These are phyloP conservation scores for Pygathrix nemaeus DNA, from an alignment of 2,113 vertebrate species.

Conservation along the genomic window DNA sequence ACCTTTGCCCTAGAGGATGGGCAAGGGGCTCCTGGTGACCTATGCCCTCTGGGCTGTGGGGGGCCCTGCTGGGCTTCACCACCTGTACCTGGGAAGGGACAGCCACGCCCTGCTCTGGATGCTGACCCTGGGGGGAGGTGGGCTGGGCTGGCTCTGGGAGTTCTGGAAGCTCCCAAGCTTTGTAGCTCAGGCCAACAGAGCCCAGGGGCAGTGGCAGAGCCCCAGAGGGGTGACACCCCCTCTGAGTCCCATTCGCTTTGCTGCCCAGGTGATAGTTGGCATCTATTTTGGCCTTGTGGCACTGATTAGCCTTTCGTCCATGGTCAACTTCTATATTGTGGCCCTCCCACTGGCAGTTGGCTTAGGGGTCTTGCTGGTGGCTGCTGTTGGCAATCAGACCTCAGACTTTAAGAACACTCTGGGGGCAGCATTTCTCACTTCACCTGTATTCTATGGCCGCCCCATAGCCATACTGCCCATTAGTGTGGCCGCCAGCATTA, in stretches of 20 bases:
- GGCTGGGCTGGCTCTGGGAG: constrained; percentile 91
- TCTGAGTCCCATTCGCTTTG: constrained; percentile 84
- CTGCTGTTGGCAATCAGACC: constrained; percentile 89
- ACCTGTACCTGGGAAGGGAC: constrained; percentile 93
- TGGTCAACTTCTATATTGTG: constrained; percentile 89
- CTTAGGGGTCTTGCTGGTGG: constrained; percentile 91
- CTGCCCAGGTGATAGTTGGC: constrained; percentile 89
- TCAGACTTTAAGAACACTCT: constrained; percentile 87
- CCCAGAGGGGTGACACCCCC: constrained; percentile 66
- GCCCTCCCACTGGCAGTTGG: constrained; percentile 90
- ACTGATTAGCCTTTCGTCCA: constrained; percentile 88
- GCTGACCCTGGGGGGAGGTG: constrained; percentile 92
- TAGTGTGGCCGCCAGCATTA: constrained; percentile 88
- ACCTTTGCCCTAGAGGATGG: constrained; percentile 82
- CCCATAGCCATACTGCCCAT: constrained; percentile 89
- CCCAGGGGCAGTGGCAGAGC: neutral
- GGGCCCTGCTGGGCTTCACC: constrained; percentile 92
- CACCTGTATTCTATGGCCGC: constrained; percentile 90
- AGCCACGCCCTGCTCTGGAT: constrained; percentile 94
- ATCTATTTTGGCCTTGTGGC: constrained; percentile 91
- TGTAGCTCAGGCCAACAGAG: constrained; percentile 85
- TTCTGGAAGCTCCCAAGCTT: constrained; percentile 90
- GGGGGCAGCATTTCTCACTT: constrained; percentile 86
- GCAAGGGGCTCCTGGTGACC: constrained; percentile 87
- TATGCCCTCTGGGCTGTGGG: constrained; percentile 92